Evolutionary conservation across 2,888 invertebrate species (phyloP).

Genomic region (Hecatera dysodea): DNA sequence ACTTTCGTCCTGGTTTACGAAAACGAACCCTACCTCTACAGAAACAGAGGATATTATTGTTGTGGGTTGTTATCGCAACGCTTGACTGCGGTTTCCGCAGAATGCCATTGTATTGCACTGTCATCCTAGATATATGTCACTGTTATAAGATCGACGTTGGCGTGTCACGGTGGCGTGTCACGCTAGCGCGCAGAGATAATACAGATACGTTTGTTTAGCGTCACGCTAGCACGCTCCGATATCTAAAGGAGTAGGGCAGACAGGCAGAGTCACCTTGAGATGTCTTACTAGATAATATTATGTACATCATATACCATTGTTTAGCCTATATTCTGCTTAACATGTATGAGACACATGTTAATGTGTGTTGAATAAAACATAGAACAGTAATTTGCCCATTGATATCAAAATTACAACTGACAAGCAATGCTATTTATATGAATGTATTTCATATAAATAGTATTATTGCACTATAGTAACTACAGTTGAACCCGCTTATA

Average conservation of each 20-base stretch:
- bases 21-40: slow-evolving; percentile 58
- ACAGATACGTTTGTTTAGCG: slow-evolving; percentile 53
- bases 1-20: slow-evolving; percentile 53
- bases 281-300: slow-evolving; percentile 3
- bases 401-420: slow-evolving; percentile 1
- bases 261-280: slow-evolving; percentile 36
- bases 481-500: too few species aligned
- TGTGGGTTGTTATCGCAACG: slow-evolving; percentile 60
- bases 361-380: too few species aligned
- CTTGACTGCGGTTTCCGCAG: slow-evolving; percentile 78
- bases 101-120: slow-evolving; percentile 82
- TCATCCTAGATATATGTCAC: slow-evolving; percentile 81
- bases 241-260: slow-evolving; percentile 10
- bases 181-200: slow-evolving; percentile 53
- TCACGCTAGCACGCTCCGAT: slow-evolving; percentile 40
- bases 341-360: too few species aligned
- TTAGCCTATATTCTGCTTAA: background rate
- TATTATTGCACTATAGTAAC: too few species aligned
- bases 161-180: slow-evolving; percentile 52
- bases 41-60: slow-evolving; percentile 62
- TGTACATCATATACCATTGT: background rate
- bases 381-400: background rate
- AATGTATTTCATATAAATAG: too few species aligned
- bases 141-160: slow-evolving; percentile 75
- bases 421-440: background rate